Percentiles rank a stretch among this genome's conserved stretches.
Evolutionary conservation across 2,113 vertebrate species (phyloP).

Genomic region (Uria aalge): DNA sequence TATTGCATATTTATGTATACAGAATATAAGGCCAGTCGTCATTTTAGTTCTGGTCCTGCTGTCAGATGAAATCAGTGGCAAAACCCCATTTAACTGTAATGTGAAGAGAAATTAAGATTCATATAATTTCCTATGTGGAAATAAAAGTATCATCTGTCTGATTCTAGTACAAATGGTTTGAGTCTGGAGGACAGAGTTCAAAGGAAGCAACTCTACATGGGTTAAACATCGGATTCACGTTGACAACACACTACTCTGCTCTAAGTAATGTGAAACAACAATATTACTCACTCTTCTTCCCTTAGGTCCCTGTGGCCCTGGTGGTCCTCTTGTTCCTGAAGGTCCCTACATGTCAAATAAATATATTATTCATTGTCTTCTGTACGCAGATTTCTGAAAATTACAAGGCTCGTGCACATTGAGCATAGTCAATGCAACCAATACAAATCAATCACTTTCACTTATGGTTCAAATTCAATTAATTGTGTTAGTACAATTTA

Average conservation of each 20-base stretch:
- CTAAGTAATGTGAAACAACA: neutral
- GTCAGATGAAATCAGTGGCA: neutral
- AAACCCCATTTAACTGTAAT: neutral
- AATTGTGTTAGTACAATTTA: neutral
- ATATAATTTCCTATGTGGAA: neutral
- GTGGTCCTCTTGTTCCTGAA: conserved; percentile 80
- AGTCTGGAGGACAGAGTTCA: neutral
- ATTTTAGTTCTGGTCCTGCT: neutral
- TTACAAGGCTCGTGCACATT: neutral
- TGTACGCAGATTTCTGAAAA: neutral
- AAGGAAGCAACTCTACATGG: neutral
- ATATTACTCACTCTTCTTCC: conserved; percentile 86
- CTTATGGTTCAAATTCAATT: neutral
- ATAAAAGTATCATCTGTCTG: neutral
- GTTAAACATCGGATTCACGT: neutral
- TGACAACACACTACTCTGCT: neutral
- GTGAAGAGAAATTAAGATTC: neutral
- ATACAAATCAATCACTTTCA: neutral
- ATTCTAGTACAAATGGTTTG: neutral
- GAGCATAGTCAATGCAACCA: neutral
- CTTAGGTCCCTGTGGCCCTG: conserved; percentile 84
- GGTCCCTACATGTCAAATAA: conserved; percentile 78
- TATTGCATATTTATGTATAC: neutral
- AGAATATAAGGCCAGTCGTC: neutral
- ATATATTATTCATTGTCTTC: neutral